Conservation (phyloP, 2,888 invertebrate species). For the Patella pellucida region DNA sequence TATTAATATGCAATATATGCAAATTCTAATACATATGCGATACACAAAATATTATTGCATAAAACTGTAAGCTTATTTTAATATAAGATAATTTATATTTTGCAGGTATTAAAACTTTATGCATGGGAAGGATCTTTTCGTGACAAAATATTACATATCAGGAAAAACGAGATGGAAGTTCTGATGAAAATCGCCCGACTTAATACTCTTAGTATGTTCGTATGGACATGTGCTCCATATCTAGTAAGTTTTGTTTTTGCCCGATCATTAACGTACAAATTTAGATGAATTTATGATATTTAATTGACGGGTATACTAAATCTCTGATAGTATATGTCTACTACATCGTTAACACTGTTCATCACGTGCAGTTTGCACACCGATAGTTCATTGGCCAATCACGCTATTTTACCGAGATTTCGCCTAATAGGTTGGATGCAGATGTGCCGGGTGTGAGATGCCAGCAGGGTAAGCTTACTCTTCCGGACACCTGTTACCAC, state of each 20-base stretch:
- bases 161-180: conserved; percentile 87
- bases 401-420: too few species aligned
- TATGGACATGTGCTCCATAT: conserved; percentile 95
- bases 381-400: too few species aligned
- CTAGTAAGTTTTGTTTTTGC: conserved; percentile 76
- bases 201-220: conserved; percentile 80
- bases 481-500: too few species aligned
- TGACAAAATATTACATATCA: conserved; percentile 86
- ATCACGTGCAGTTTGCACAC: too few species aligned
- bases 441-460: too few species aligned
- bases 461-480: too few species aligned
- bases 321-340: too few species aligned
- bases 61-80: background rate
- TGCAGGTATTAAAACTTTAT: conserved; percentile 81
- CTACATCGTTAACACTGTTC: too few species aligned
- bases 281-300: too few species aligned
- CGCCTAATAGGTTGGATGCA: too few species aligned
- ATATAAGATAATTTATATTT: conserved; percentile 79
- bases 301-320: too few species aligned
- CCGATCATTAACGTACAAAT: background rate
- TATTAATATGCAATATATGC: background rate
- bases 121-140: conserved; percentile 95
- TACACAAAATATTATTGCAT: background rate
- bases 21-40: background rate
- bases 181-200: conserved; percentile 86